Conservation (phyloP, 2,888 invertebrate species). For the Amitus sp. region DNA sequence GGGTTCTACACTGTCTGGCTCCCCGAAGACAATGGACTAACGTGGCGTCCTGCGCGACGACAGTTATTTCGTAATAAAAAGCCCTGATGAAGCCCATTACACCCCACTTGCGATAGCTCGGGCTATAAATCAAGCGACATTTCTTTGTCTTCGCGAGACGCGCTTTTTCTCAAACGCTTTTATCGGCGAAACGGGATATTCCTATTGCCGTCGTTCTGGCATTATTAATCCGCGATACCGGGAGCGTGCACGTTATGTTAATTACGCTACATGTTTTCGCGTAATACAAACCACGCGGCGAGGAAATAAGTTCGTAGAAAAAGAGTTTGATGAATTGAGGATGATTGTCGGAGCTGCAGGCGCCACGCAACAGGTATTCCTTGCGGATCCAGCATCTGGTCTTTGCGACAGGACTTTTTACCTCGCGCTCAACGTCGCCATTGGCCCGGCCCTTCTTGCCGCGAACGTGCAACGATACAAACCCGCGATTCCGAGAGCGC, state of each 20-base stretch:
- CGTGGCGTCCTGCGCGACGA: constrained; percentile 35
- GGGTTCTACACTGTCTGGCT: constrained; percentile 26
- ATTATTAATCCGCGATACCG: neutral
- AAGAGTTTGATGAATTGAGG: constrained; percentile 19
- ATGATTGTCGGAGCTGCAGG: constrained; percentile 30
- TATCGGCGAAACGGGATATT: too few relatives aligned
- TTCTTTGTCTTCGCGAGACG: too few relatives aligned
- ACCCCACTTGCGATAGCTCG: constrained; percentile 10
- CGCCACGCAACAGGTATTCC: constrained; percentile 26
- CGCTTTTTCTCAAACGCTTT: too few relatives aligned
- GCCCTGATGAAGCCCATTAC: constrained; percentile 34
- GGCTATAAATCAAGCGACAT: too few relatives aligned
- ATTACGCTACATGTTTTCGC: neutral
- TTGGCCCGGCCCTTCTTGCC: constrained; percentile 20
- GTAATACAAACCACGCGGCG: neutral
- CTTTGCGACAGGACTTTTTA: neutral
- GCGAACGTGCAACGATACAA: constrained; percentile 28
- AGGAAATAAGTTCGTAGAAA: neutral
- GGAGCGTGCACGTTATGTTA: neutral
- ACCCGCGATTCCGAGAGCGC: constrained; percentile 26
- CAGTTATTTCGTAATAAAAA: constrained; percentile 53
- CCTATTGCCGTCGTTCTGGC: too few relatives aligned
- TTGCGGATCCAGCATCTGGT: constrained; percentile 19
- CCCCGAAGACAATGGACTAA: constrained; percentile 21
- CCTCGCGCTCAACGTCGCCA: constrained; percentile 12